A percentile compares a stretch with the other conserved stretches of the same genome.
Conservation (phyloP, 2,888 invertebrate species). For the Rotaria socialis region DNA sequence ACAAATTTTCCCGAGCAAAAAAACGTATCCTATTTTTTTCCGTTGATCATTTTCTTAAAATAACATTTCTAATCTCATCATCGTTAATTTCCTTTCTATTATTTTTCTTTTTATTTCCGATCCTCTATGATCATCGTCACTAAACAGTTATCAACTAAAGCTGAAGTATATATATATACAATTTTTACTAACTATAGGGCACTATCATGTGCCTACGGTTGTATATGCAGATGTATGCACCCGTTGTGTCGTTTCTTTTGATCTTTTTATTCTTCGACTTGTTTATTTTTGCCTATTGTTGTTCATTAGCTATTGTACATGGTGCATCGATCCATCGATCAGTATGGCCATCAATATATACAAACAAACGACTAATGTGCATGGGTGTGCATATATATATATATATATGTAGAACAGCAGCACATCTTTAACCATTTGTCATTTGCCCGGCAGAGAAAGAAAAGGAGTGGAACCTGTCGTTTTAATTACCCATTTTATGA, state of each 20-base stretch:
- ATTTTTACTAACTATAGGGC: conserved; percentile 21
- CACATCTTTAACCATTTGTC: conserved; percentile 32
- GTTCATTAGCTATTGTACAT: conserved; percentile 29
- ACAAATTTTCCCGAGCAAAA: too few species aligned
- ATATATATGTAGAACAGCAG: neutral
- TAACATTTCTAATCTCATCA: too few species aligned
- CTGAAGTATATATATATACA: conserved; percentile 28
- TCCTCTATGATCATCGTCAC: neutral
- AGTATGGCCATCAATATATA: conserved; percentile 1
- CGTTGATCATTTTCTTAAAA: too few species aligned
- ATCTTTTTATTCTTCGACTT: conserved; percentile 18
- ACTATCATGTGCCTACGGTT: conserved; percentile 3
- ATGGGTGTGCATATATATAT: neutral
- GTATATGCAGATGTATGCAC: conserved; percentile 29
- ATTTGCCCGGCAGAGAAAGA: neutral
- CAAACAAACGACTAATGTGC: neutral
- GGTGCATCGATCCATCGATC: conserved; percentile 26
- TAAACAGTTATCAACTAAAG: neutral
- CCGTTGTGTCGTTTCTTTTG: conserved; percentile 29
- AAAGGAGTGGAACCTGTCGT: conserved; percentile 23
- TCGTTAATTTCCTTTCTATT: too few species aligned
- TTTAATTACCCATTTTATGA: neutral
- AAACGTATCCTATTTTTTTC: too few species aligned
- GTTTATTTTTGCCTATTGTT: conserved; percentile 26
- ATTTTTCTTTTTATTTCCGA: neutral